Percentiles rank a stretch among this genome's conserved stretches.
phyloP scores from a whole-genome alignment of 2,113 vertebrate genomes.

The Bubo blakistoni region DNA sequence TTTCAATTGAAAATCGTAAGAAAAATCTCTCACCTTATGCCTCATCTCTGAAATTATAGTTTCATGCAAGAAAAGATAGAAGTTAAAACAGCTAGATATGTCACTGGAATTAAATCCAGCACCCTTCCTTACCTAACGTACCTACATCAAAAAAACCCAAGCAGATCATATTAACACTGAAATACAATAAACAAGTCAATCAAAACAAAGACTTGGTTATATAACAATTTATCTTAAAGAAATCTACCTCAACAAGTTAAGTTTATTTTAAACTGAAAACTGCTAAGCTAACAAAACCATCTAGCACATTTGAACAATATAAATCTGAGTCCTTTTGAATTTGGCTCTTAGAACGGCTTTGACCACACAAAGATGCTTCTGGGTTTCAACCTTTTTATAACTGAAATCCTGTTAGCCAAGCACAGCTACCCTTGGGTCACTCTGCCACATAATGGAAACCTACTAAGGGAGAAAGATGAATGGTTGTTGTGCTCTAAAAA shows the following conservation, averaged over 20 bases:
- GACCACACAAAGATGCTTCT: neutral
- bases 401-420: neutral
- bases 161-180: neutral
- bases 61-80: neutral
- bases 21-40: neutral
- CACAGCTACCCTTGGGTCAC: neutral
- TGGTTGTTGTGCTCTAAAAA: neutral
- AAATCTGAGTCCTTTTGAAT: neutral
- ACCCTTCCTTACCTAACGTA: neutral
- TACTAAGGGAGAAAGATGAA: neutral
- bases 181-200: neutral
- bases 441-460: neutral
- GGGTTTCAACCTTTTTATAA: neutral
- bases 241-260: neutral
- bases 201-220: neutral
- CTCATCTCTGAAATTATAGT: neutral
- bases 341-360: neutral
- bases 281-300: neutral
- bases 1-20: neutral
- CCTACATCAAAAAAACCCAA: neutral
- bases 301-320: neutral
- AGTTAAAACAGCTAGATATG: neutral
- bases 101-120: neutral
- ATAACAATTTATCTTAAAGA: neutral
- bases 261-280: neutral